Evolutionary conservation across 2,113 vertebrate species (phyloP), one percentile per base, ranked within the genome.

Genomic region (Balaenoptera acutorostrata): DNA sequence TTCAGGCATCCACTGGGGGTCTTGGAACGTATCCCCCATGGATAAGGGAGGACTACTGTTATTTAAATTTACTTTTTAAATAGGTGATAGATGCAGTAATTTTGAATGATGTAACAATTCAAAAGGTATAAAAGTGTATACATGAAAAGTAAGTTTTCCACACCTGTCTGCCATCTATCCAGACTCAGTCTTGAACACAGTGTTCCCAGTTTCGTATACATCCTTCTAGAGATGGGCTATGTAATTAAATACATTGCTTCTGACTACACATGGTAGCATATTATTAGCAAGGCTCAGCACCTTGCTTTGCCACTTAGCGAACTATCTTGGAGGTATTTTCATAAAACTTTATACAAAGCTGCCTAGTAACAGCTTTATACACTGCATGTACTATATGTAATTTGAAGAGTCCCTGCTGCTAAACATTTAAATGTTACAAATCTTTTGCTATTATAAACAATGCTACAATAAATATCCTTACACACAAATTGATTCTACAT

Each of bases 381-480:
- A 87, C 2, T 80, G 20, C 84, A 68, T 57, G 46, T 31, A 90
- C 12, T 4, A 9, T 3, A 78, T 80, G 44, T 88, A 90, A 95
- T 64, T 3, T 66, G 52, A 96, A 96, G 41, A 88, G 39, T 89
- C 44, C 27, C 41, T 93, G 77, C 64, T 80, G 59, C 17, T 85
- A 10, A 93, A 83, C 17, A 82, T 49, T 46, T 90, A 89, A 44
- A 61, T 46, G 31, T 69, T 71, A 96, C 33, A 90, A 74, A 90
- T 61, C 39, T 46, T 94, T 77, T 92, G 33, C 68, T 86, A 61
- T 29, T 94, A 93, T 46, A 90, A 94, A 90, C n/a, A 95, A 83
- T 17, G 64, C 71, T 88, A 49, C 25, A 90, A 33, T 41, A 36
- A 59, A 69, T 80, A 84, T 44, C 18, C 25, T 94, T 88, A 88